Evolutionary conservation across 2,888 invertebrate species (phyloP).

Genomic region (Teleiodes luculella): DNA sequence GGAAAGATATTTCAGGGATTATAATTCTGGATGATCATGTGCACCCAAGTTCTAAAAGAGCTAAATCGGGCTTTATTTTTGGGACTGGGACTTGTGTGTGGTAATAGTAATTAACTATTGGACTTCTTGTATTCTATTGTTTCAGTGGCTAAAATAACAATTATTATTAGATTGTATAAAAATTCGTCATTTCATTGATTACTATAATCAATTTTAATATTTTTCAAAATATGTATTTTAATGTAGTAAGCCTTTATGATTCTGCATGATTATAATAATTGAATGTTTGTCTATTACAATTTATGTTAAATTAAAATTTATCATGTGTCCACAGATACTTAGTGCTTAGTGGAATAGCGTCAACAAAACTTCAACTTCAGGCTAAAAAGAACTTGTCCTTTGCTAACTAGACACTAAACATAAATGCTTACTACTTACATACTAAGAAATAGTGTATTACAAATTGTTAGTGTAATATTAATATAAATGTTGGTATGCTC

Average conservation of each 20-base stretch:
- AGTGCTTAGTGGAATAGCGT: too few species aligned
- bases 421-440: background rate
- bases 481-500: constrained; percentile 74
- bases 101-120: constrained; percentile 38
- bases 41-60: constrained; percentile 57
- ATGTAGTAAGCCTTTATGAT: background rate
- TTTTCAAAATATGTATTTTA: background rate
- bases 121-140: constrained; percentile 24
- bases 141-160: too few species aligned
- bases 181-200: background rate
- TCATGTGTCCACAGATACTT: background rate
- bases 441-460: background rate
- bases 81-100: constrained; percentile 49
- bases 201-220: too few species aligned
- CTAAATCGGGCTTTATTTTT: constrained; percentile 62
- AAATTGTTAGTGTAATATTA: constrained; percentile 48
- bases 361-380: too few species aligned
- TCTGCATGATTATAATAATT: too few species aligned
- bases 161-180: too few species aligned
- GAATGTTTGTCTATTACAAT: background rate
- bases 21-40: constrained; percentile 54
- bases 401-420: background rate
- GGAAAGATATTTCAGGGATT: constrained; percentile 56
- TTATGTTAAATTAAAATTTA: background rate
- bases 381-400: too few species aligned